Conservation (phyloP, 2,888 invertebrate genomes). For the Blastobasis lacticolella region DNA sequence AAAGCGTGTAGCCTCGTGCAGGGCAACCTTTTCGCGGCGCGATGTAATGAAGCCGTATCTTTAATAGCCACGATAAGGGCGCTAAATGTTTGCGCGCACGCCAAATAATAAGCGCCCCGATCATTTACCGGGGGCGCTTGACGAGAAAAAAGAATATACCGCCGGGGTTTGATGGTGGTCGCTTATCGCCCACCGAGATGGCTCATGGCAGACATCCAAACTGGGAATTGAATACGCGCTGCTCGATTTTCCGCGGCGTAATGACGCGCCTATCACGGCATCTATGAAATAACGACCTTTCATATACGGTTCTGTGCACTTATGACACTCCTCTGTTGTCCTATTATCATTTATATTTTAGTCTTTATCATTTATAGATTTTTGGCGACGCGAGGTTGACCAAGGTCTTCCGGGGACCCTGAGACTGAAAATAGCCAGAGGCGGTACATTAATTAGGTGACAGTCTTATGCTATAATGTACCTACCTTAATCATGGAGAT, state of each 20-base stretch:
- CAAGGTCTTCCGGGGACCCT: no score
- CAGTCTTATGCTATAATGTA: no score
- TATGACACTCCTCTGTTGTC: no score
- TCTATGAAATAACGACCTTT: no score
- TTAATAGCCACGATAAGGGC: conserved; percentile 69
- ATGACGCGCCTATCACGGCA: background rate
- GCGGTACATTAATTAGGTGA: no score
- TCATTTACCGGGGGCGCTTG: conserved; percentile 63
- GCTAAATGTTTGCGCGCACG: conserved; percentile 73
- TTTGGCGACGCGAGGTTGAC: no score
- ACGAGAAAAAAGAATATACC: conserved; percentile 53
- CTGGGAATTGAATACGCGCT: conserved; percentile 45
- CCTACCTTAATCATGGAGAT: no score
- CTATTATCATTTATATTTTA: no score
- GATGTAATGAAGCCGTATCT: conserved; percentile 71
- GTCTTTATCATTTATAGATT: no score
- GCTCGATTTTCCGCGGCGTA: background rate
- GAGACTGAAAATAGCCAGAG: no score
- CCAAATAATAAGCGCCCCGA: conserved; percentile 70
- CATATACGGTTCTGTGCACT: no score
- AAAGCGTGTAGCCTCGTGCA: conserved; percentile 19
- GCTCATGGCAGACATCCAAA: conserved; percentile 11
- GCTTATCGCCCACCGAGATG: conserved; percentile 53
- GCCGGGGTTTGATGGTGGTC: conserved; percentile 31
- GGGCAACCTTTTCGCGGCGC: conserved; percentile 29